Conservation (phyloP, 2,113 vertebrate genomes). For the Dicaeum eximium region DNA sequence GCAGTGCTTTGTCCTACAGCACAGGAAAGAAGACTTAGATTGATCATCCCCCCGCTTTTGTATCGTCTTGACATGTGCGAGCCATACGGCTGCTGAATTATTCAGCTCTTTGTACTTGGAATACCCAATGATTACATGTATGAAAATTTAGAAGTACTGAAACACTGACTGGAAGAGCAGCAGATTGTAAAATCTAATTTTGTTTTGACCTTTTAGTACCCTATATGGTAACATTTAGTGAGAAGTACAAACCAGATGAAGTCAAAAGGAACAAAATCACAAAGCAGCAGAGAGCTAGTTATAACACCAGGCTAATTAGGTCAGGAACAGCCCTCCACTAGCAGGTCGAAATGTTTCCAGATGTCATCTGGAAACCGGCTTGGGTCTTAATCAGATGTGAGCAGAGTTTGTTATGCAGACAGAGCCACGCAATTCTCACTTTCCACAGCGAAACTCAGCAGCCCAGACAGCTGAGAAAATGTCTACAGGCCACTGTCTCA, state of each 20-base stretch:
- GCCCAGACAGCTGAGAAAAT: background rate
- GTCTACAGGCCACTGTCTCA: background rate
- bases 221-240: background rate
- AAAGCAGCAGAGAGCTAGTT: background rate
- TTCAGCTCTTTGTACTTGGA: conserved; percentile 6
- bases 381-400: background rate
- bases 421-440: background rate
- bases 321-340: background rate
- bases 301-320: background rate
- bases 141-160: background rate
- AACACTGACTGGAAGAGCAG: background rate
- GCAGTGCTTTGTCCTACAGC: background rate
- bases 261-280: background rate
- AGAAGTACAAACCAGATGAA: background rate
- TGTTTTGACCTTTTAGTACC: background rate
- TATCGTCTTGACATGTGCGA: background rate
- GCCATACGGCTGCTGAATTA: conserved; percentile 25
- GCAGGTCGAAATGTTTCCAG: conserved; percentile 1
- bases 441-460: background rate
- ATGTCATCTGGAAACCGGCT: background rate
- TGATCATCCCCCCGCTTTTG: background rate
- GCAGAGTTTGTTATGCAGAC: background rate
- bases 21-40: background rate
- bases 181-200: background rate
- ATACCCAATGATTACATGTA: background rate